A percentile compares a stretch with the other conserved stretches of the same genome.
These are phyloP conservation scores for Clanis bilineata DNA, from an alignment of 2,888 invertebrate genomes.

Conservation along the genomic window DNA sequence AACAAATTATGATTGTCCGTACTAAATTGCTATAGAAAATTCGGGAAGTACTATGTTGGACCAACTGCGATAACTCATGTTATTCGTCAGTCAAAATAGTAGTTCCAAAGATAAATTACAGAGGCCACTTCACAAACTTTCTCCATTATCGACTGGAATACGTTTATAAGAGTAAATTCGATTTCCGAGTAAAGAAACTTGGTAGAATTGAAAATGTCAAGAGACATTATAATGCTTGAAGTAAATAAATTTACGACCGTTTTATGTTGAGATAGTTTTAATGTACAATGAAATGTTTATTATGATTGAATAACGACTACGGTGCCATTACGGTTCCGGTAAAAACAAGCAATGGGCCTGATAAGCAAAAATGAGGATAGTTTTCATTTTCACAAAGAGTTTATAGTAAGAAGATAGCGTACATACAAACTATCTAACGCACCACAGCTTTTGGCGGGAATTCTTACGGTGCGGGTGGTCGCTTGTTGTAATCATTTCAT, in stretches of 20 bases:
- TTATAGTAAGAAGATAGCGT: too few species aligned
- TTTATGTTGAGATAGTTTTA: background rate
- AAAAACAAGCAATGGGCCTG: too few species aligned
- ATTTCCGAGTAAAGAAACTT: background rate
- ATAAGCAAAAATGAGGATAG: too few species aligned
- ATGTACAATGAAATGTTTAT: too few species aligned
- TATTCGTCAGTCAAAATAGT: background rate
- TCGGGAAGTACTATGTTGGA: background rate
- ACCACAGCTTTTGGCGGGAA: too few species aligned
- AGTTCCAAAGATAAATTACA: conserved; percentile 1
- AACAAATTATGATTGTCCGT: too few species aligned
- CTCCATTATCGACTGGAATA: background rate
- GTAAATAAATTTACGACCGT: background rate
- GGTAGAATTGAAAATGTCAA: background rate
- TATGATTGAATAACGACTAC: too few species aligned
- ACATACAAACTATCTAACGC: too few species aligned
- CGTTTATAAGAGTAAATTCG: background rate
- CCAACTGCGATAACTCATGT: background rate
- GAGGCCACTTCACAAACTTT: background rate
- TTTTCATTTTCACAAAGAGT: too few species aligned
- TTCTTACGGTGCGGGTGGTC: too few species aligned
- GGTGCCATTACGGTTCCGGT: too few species aligned
- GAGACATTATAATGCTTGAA: background rate
- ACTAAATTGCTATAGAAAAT: background rate
- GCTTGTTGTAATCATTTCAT: too few species aligned